phyloP scores from a whole-genome alignment of 1,140 invertebrate genomes.

The Drosophila lini region DNA sequence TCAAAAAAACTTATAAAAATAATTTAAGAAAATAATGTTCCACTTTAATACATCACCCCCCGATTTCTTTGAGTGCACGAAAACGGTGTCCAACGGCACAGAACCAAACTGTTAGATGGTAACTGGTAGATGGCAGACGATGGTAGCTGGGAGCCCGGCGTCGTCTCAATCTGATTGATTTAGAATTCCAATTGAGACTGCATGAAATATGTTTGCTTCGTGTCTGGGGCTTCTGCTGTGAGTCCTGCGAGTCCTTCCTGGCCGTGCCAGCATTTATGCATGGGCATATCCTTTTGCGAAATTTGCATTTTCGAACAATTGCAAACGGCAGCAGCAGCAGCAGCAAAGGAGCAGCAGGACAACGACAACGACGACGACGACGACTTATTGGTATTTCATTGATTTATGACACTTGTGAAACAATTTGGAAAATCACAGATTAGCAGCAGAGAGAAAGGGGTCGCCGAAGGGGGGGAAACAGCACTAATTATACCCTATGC shows the following conservation, averaged over 20 bases:
- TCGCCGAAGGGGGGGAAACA: neutral
- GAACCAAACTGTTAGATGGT: constrained; percentile 22
- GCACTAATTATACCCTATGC: constrained; percentile 72
- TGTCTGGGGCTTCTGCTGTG: constrained; percentile 54
- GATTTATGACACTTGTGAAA: constrained; percentile 84
- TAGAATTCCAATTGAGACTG: constrained; percentile 84
- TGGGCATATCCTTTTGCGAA: constrained; percentile 79
- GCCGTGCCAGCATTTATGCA: constrained; percentile 65
- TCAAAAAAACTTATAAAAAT: no score
- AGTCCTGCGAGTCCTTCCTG: constrained; percentile 41
- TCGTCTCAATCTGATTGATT: constrained; percentile 84
- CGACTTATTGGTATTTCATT: constrained; percentile 84
- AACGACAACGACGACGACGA: constrained; percentile 49
- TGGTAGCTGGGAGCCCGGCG: constrained; percentile 35
- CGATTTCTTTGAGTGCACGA: constrained; percentile 16
- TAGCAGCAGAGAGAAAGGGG: constrained; percentile 40
- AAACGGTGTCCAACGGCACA: constrained; percentile 6
- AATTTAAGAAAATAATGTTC: no score
- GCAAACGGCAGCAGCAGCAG: constrained; percentile 56
- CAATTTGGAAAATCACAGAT: constrained; percentile 84
- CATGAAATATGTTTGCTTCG: constrained; percentile 82
- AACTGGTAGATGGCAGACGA: constrained; percentile 11
- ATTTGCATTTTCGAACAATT: constrained; percentile 81
- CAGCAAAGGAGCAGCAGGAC: constrained; percentile 18
- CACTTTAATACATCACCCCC: neutral